These are phyloP conservation scores for Drosophila navojoa DNA, from an alignment of 1,140 invertebrate species.

Conservation along the genomic window DNA sequence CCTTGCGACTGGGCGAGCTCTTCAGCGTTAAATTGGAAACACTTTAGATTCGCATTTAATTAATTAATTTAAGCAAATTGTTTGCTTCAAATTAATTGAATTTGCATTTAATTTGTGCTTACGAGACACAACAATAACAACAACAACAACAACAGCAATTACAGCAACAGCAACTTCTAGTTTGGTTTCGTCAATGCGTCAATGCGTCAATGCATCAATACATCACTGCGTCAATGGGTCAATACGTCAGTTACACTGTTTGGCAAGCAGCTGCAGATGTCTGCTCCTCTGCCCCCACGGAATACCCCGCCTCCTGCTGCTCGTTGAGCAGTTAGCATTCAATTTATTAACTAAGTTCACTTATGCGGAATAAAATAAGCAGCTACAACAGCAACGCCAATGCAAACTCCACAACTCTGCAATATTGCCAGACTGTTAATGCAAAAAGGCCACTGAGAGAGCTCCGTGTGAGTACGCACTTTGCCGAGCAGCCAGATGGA, in stretches of 20 bases:
- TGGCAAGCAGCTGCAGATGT: slow-evolving; percentile 3
- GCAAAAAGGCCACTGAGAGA: not conserved
- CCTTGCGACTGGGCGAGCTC: slow-evolving; percentile 40
- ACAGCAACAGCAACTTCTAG: slow-evolving; percentile 35
- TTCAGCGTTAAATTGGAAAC: slow-evolving; percentile 76
- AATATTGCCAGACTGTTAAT: slow-evolving; percentile 2
- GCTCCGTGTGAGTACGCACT: slow-evolving; percentile 12
- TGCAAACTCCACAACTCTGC: not conserved
- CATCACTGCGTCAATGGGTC: slow-evolving; percentile 45
- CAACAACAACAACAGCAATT: slow-evolving; percentile 11
- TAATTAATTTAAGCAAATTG: slow-evolving; percentile 83
- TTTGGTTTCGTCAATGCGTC: slow-evolving; percentile 26
- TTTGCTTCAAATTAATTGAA: slow-evolving; percentile 83
- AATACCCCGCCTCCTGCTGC: not conserved
- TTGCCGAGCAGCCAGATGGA: not conserved
- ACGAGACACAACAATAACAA: slow-evolving; percentile 43
- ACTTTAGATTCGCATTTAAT: slow-evolving; percentile 82
- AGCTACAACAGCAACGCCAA: slow-evolving; percentile 37
- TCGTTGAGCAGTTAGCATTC: slow-evolving; percentile 29
- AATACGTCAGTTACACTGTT: slow-evolving; percentile 39
- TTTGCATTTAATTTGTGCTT: slow-evolving; percentile 82
- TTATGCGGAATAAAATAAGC: slow-evolving; percentile 1
- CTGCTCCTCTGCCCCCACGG: not conserved
- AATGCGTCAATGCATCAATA: slow-evolving; percentile 46
- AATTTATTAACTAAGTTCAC: slow-evolving; percentile 61